Base-by-base conservation (phyloP, 53 echinoderm and acorn worm genomes). In the Temnopleurus reevesii region DNA sequence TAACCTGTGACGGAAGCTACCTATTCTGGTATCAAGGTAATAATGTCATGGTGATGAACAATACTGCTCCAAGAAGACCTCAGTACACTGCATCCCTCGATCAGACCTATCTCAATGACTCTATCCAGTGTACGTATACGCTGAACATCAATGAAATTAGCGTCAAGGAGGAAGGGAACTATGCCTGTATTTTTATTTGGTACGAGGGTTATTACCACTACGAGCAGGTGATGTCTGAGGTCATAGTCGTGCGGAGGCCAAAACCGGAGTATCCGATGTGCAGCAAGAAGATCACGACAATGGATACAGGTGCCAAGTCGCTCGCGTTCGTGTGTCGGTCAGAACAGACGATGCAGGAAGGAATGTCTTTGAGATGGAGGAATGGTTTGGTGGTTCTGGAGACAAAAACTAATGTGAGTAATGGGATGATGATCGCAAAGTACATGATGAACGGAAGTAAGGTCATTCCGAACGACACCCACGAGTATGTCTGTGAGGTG, bases 11-110 rank as follows among this genome's bases (percentile, higher is more conserved):
- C 36, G 89, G 89, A 38, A 89, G 89, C 43, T 79, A 89, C 38
- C 77, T 89, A 25, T 89, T 89, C 79, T 89, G 88, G 88, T 87
- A 87, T 53, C 88, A 87, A 13, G 88, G 88, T 53, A 87, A 66
- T 71, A 66, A 66, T 12, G 53, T 87, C 19, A 87, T 87, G 88
- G 88, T 87, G 66, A 87, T 36, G 66, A 87, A 87, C 88, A 87
- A 87, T 44, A 87, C 88, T 1, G 65, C 46, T 5, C 88, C 88
- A 2, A 15, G 53, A n/a, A 64, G 51, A 33, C 88, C 88, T 30
- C 65, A 66, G 19, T 87, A 87, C 71, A 30, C 88, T 6, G 88
- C 88, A 21, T 53, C 51, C 36, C 71, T 66, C 27, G 49, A 87
- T 4, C 88, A 87, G 35, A 18, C 65, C 17, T 27, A 66, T 6